phyloP scores from a whole-genome alignment of 1,140 invertebrate genomes.

The Drosophila lacteicornis region DNA sequence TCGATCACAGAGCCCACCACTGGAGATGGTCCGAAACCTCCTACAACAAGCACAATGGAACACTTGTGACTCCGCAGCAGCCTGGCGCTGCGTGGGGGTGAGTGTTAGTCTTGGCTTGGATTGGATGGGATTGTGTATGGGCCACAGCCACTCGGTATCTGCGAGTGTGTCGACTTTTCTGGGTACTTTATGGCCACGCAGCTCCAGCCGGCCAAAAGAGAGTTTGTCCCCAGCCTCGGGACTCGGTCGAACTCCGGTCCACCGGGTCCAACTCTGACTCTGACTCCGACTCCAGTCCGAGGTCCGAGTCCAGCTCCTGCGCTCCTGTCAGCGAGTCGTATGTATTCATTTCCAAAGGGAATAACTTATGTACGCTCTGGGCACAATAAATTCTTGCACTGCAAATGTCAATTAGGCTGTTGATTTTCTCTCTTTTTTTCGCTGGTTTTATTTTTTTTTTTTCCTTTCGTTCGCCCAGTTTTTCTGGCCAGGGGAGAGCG shows the following conservation, averaged over 20 bases:
- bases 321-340: constrained; percentile 68
- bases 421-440: constrained; percentile 47
- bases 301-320: constrained; percentile 43
- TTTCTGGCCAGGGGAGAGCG: constrained; percentile 48
- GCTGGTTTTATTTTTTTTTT: constrained; percentile 14
- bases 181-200: constrained; percentile 81
- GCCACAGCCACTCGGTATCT: constrained; percentile 13
- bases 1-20: constrained; percentile 7
- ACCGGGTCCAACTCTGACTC: neutral
- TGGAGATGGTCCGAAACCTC: constrained; percentile 34
- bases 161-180: constrained; percentile 37
- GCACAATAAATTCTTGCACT: constrained; percentile 85
- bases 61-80: constrained; percentile 64
- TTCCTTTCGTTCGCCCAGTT: constrained; percentile 2
- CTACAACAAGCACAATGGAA: constrained; percentile 75
- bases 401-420: constrained; percentile 82
- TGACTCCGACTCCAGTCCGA: constrained; percentile 8
- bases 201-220: constrained; percentile 48
- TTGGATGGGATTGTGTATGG: constrained; percentile 22
- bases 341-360: constrained; percentile 85
- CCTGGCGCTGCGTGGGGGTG: constrained; percentile 75
- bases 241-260: constrained; percentile 3
- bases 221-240: constrained; percentile 27
- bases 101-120: constrained; percentile 38
- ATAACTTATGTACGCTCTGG: constrained; percentile 85